A percentile compares a stretch with the other conserved stretches of the same genome.
Evolutionary conservation across 2,797 vertebrate species (phyloP).

Genomic region (Lophotriccus pileatus): DNA sequence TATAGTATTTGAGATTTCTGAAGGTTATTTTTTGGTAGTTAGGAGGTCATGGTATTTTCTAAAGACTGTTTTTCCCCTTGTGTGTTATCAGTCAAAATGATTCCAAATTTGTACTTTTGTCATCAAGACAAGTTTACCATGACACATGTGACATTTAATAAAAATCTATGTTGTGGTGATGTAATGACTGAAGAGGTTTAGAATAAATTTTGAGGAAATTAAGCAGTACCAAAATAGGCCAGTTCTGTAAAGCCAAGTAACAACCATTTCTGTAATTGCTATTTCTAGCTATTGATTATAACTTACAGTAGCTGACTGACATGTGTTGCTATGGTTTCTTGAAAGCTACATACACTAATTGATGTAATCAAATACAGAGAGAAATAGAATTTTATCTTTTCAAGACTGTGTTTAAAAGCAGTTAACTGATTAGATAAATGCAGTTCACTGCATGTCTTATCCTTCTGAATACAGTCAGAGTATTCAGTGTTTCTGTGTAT

Average conservation of each 20-base stretch:
- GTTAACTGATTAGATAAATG: conserved; percentile 46
- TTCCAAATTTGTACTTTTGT: background rate
- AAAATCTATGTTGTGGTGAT: background rate
- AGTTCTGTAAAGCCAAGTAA: conserved; percentile 36
- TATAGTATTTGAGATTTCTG: background rate
- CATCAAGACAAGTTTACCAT: background rate
- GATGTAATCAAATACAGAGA: conserved; percentile 42
- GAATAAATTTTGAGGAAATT: conserved; percentile 36
- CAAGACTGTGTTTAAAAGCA: conserved; percentile 31
- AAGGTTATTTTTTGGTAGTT: background rate
- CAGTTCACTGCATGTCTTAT: background rate
- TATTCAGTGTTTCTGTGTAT: background rate
- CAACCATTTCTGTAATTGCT: conserved; percentile 45
- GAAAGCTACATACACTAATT: conserved; percentile 44
- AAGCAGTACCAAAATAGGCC: conserved; percentile 36
- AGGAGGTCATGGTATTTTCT: background rate
- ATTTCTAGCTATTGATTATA: conserved; percentile 60
- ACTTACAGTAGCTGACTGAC: conserved; percentile 38
- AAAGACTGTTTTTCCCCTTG: background rate
- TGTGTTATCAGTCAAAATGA: background rate
- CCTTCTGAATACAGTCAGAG: background rate
- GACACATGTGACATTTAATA: background rate
- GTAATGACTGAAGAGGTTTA: background rate
- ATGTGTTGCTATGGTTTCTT: conserved; percentile 61
- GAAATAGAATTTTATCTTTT: conserved; percentile 33